Evolutionary conservation across 37 sponge, comb jelly and placozoan species (phyloP).

Genomic region (Haliclona indistincta): DNA sequence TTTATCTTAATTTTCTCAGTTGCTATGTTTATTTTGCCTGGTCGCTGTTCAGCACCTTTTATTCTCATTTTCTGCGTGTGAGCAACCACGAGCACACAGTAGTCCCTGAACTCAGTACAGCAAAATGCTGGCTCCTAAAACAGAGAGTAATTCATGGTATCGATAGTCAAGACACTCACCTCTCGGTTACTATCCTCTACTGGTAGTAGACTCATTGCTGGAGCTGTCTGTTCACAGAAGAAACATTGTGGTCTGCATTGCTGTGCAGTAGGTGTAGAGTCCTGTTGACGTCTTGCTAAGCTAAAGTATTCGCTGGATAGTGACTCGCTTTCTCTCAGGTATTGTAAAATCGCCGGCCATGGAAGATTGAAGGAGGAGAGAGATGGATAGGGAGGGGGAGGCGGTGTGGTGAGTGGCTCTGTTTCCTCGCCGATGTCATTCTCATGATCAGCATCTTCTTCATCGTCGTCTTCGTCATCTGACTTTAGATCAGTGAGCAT

Average conservation of each 20-base stretch:
- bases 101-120: constrained; percentile 46
- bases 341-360: constrained; percentile 35
- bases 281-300: constrained; percentile 1
- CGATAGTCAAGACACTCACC: neutral
- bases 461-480: too few species aligned
- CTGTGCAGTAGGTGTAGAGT: neutral
- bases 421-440: too few species aligned
- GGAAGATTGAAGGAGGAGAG: constrained; percentile 3
- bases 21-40: constrained; percentile 17
- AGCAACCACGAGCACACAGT: constrained; percentile 26
- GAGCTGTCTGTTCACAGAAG: constrained; percentile 30
- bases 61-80: constrained; percentile 36
- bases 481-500: too few species aligned
- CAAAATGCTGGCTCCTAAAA: constrained; percentile 6
- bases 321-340: constrained; percentile 49
- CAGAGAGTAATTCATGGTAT: neutral
- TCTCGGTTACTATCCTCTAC: neutral
- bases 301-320: constrained; percentile 40
- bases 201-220: constrained; percentile 9
- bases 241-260: constrained; percentile 12
- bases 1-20: neutral
- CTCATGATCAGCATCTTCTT: too few species aligned
- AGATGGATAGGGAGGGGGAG: neutral
- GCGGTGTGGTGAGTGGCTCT: neutral
- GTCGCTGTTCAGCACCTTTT: neutral